Conservation (phyloP, 1,140 invertebrate genomes). For the Pachypsylla venusta region DNA sequence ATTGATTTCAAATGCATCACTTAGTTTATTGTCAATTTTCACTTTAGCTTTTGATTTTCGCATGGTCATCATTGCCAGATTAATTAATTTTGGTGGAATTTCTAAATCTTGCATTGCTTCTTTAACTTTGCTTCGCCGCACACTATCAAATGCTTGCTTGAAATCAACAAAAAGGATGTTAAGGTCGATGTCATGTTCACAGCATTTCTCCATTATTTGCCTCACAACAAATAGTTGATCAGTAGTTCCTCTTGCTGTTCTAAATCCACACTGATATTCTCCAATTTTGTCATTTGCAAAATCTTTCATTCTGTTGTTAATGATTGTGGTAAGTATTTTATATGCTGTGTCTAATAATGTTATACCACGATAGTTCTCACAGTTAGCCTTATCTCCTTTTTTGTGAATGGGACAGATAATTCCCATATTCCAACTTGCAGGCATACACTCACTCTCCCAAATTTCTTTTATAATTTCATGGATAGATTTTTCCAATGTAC, state of each 20-base stretch:
- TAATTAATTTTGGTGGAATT: conserved; percentile 13
- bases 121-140: conserved; percentile 8
- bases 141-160: conserved; percentile 14
- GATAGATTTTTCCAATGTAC: conserved; percentile 16
- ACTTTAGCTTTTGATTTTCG: conserved; percentile 6
- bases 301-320: conserved; percentile 6
- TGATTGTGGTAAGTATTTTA: conserved; percentile 5
- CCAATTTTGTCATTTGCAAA: conserved; percentile 13
- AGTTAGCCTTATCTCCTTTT: conserved; percentile 22
- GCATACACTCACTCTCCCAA: conserved; percentile 20
- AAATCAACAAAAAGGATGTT: conserved; percentile 14
- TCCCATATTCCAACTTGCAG: conserved; percentile 20
- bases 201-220: conserved; percentile 12
- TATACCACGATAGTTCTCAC: conserved; percentile 23
- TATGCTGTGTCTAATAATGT: conserved; percentile 9
- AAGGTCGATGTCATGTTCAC: conserved; percentile 14
- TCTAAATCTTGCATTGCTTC: conserved; percentile 10
- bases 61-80: conserved; percentile 1
- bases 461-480: conserved; percentile 5
- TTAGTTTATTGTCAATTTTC: not conserved
- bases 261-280: conserved; percentile 13
- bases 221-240: conserved; percentile 12
- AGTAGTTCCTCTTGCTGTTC: conserved; percentile 9
- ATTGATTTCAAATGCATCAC: not conserved
- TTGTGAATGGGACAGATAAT: conserved; percentile 23